Percentiles rank a stretch among this genome's conserved stretches.
phyloP scores from a whole-genome alignment of 1,140 invertebrate species.

The Physella acuta region DNA sequence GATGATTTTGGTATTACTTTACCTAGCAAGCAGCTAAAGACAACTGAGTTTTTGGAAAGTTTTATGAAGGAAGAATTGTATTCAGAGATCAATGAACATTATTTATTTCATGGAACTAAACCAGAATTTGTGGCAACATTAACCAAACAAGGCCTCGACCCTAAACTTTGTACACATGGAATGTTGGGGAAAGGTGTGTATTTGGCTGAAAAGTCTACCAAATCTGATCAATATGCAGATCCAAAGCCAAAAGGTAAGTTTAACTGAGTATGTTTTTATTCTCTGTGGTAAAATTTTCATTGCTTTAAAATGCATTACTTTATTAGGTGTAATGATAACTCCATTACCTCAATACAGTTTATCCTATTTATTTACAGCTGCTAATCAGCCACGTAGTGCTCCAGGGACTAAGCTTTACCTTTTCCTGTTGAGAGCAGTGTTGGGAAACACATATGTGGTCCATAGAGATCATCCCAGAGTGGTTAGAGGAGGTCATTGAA shows the following conservation, averaged over 20 bases:
- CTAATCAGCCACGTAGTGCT: no score
- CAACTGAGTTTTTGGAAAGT: not conserved
- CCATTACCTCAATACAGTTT: no score
- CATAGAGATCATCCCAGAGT: no score
- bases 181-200: constrained; percentile 49
- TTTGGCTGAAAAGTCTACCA: constrained; percentile 45
- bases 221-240: constrained; percentile 51
- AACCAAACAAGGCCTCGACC: constrained; percentile 40
- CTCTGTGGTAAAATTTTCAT: no score
- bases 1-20: constrained; percentile 1
- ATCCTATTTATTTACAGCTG: no score
- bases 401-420: no score
- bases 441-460: no score
- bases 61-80: constrained; percentile 13
- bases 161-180: constrained; percentile 29
- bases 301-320: no score
- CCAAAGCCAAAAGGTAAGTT: constrained; percentile 1
- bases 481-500: no score
- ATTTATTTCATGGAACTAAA: constrained; percentile 48
- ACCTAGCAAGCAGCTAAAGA: not conserved
- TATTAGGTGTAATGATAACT: no score
- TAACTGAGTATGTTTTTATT: no score
- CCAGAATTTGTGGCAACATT: constrained; percentile 28
- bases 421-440: no score
- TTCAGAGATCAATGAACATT: constrained; percentile 48